phyloP scores from a whole-genome alignment of 64 coral and sea anemone species.

The Stichodactyla helianthus region DNA sequence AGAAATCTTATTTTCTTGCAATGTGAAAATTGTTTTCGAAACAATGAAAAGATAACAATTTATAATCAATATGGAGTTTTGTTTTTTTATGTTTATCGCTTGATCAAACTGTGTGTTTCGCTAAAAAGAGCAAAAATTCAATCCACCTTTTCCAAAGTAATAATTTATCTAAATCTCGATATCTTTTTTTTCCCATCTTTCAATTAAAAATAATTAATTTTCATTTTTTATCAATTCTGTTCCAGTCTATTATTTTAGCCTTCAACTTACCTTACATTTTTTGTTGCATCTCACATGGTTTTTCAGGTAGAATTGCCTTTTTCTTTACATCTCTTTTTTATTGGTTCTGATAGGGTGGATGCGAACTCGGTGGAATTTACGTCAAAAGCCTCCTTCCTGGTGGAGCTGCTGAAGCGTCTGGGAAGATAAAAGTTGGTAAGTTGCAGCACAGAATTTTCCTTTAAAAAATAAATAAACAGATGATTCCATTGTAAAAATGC shows the following conservation, averaged over 20 bases:
- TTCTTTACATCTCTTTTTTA: background rate
- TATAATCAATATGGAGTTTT: background rate
- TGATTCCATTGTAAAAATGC: background rate
- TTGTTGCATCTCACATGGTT: background rate
- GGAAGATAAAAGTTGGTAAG: slow-evolving; percentile 82
- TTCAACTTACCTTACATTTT: background rate
- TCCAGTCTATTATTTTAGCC: background rate
- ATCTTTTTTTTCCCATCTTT: background rate
- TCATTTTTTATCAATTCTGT: background rate
- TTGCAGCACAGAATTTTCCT: background rate
- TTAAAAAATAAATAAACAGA: background rate
- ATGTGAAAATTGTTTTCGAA: background rate
- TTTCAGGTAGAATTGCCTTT: background rate
- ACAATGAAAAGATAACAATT: background rate
- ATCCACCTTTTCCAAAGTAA: background rate
- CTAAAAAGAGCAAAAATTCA: background rate
- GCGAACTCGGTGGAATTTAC: slow-evolving; percentile 87
- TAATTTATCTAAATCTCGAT: background rate
- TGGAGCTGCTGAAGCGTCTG: slow-evolving; percentile 86
- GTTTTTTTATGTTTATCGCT: background rate
- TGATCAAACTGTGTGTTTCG: background rate
- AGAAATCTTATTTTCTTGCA: background rate
- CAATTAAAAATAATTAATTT: background rate
- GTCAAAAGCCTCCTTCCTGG: slow-evolving; percentile 89
- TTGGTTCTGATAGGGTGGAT: slow-evolving; percentile 62